These are phyloP conservation scores for Hippoglossus hippoglossus DNA, from an alignment of 2,797 vertebrate genomes.

Conservation along the genomic window DNA sequence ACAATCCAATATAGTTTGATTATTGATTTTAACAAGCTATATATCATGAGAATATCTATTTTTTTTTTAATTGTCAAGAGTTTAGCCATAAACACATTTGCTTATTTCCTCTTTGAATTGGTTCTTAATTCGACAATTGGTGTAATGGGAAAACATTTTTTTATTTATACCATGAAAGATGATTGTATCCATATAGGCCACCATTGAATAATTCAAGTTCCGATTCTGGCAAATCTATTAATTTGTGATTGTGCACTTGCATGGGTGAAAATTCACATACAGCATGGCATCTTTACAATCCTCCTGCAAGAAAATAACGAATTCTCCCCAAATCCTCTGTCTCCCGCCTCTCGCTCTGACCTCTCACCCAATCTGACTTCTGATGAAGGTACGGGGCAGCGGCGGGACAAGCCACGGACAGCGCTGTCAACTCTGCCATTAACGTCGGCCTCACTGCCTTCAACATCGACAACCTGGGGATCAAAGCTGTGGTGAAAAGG, in stretches of 20 bases:
- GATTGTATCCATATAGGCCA: neutral
- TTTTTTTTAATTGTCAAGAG: neutral
- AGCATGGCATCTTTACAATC: conserved; percentile 54
- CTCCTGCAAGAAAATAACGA: conserved; percentile 27
- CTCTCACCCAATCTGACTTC: conserved; percentile 52
- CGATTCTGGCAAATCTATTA: conserved; percentile 9
- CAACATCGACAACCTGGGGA: conserved; percentile 95
- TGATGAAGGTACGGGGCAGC: conserved; percentile 91
- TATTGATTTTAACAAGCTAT: conserved; percentile 4
- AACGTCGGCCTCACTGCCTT: conserved; percentile 94
- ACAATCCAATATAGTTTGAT: conserved; percentile 4
- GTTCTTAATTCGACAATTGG: too few relatives aligned
- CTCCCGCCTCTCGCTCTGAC: conserved; percentile 21
- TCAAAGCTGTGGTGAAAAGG: conserved; percentile 95
- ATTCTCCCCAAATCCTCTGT: conserved; percentile 30
- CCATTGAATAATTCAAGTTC: neutral
- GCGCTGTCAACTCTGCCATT: conserved; percentile 94
- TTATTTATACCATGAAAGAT: neutral
- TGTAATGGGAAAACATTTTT: too few relatives aligned
- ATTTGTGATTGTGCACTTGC: conserved; percentile 40
- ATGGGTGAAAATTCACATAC: conserved; percentile 46
- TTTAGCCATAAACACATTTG: too few relatives aligned
- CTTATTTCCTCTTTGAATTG: neutral
- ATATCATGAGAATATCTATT: neutral
- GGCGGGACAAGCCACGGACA: conserved; percentile 93